A percentile compares a stretch with the other conserved stretches of the same genome.
phyloP scores from a whole-genome alignment of 2,888 invertebrate species.

The Lycaena phlaeas region DNA sequence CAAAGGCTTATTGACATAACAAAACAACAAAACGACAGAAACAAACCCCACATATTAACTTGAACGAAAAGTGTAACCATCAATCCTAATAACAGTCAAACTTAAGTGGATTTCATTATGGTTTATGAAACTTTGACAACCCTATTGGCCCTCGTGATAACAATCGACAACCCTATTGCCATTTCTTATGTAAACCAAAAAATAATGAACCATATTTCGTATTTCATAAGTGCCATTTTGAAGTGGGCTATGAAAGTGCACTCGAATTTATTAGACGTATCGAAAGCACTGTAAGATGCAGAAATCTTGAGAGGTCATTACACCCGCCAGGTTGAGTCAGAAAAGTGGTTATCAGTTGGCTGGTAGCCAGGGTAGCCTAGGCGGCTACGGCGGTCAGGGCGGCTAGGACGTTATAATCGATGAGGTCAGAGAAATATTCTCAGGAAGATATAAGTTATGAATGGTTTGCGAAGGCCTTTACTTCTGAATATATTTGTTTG shows the following conservation, averaged over 20 bases:
- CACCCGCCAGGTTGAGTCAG: slow-evolving; percentile 46
- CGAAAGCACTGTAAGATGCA: slow-evolving; percentile 28
- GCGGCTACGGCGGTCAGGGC: too few relatives aligned
- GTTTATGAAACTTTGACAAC: slow-evolving; percentile 43
- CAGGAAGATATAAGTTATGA: slow-evolving; percentile 11
- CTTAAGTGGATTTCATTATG: slow-evolving; percentile 47
- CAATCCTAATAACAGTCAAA: slow-evolving; percentile 56
- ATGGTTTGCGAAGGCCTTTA: slow-evolving; percentile 4
- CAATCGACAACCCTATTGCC: slow-evolving; percentile 16
- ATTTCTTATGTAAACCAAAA: too few relatives aligned
- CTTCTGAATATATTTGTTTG: not conserved
- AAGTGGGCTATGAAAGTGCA: slow-evolving; percentile 8
- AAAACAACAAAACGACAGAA: slow-evolving; percentile 1
- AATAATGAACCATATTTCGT: too few relatives aligned
- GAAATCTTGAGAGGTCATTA: slow-evolving; percentile 55
- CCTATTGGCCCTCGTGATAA: too few relatives aligned
- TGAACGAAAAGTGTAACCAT: slow-evolving; percentile 47
- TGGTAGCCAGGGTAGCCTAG: slow-evolving; percentile 49
- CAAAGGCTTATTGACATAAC: not conserved
- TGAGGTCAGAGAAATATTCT: slow-evolving; percentile 35
- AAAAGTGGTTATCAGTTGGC: slow-evolving; percentile 63
- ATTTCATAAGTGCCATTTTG: slow-evolving; percentile 10
- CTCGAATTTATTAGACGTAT: slow-evolving; percentile 25
- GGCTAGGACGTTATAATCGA: slow-evolving; percentile 44
- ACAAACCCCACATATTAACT: slow-evolving; percentile 3